Evolutionary conservation across 1,140 invertebrate genomes (phyloP), one percentile per base, ranked within the genome.

Genomic region (Monomorium pharaonis): DNA sequence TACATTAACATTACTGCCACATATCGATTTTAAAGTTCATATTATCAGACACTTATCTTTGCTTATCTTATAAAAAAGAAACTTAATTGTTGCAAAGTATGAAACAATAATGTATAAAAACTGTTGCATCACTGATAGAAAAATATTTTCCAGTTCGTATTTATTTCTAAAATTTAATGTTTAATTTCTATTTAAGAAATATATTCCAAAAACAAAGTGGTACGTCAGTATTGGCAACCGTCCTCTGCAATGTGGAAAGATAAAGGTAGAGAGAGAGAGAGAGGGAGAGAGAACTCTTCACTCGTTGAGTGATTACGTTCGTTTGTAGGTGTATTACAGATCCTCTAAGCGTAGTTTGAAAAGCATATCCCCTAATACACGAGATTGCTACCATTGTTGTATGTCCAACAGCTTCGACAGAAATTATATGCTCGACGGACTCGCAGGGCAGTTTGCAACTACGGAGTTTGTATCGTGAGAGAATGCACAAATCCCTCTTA

Each of bases 381-480:
- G 47, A 27, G 51, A 85, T 54, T 21, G 62, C 44, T 54, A 24
- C 10, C 3, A 56, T 65, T 58, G 44, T 24, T 62, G 47, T 16
- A 56, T 16, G 47, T 74, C 80, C 33, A 47, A 69, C 54, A 27
- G 75, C 42, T 70, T 60, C 54, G 69, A 63, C 47, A 33, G 47
- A 60, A 51, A 89, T 89, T 89, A 87, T 89, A 67, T 62, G 58
- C 74, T 58, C 60, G 67, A 56, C 78, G 51, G 54, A 70, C 16
- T 51, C 44, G 56, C 1, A 27, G 27, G 77, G 37, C 18, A 80
- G 78, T 89, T 88, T 47, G 24, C n/a, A 90, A 90, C 88, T 89
- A 70, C 7, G 33, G 77, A 89, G 47, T 89, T 87, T 72, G 67
- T 78, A 75, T 87, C 88, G 49, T n/a, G 51, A n/a, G 51, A n/a